phyloP scores from a whole-genome alignment of 1,140 invertebrate genomes.

The Yoshiicerus persimilis region DNA sequence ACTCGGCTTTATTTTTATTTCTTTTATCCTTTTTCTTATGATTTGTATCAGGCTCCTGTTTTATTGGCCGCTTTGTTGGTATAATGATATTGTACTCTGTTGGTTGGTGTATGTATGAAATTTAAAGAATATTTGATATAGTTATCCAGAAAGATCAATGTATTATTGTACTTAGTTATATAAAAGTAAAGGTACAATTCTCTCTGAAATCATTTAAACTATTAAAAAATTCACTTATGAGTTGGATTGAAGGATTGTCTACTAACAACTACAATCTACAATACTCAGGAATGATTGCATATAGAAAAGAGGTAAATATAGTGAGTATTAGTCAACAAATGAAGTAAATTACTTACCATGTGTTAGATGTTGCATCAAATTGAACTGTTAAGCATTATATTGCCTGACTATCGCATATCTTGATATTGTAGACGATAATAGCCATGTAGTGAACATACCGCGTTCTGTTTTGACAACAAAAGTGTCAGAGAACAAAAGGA shows the following conservation, averaged over 20 bases:
- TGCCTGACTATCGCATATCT: not conserved
- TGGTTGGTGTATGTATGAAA: too few relatives aligned
- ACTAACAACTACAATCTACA: not conserved
- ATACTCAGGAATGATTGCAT: not conserved
- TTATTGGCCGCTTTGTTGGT: too few relatives aligned
- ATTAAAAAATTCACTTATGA: not conserved
- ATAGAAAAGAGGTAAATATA: not conserved
- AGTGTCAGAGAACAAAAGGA: constrained; percentile 29
- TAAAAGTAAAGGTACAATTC: not conserved
- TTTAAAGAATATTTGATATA: too few relatives aligned
- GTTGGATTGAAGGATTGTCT: not conserved
- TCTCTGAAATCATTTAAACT: not conserved
- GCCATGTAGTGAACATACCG: not conserved
- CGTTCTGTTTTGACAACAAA: constrained; percentile 32
- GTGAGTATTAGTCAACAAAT: not conserved
- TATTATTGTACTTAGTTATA: too few relatives aligned
- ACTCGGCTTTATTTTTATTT: too few relatives aligned
- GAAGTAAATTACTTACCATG: not conserved
- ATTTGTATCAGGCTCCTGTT: too few relatives aligned
- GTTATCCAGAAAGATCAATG: too few relatives aligned
- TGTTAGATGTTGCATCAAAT: not conserved
- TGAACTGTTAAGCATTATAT: not conserved
- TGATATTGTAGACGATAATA: not conserved
- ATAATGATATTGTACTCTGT: too few relatives aligned
- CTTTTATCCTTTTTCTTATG: too few relatives aligned